Evolutionary conservation across 2,113 vertebrate species (phyloP).

Genomic region (Trochalopteron elliotii): DNA sequence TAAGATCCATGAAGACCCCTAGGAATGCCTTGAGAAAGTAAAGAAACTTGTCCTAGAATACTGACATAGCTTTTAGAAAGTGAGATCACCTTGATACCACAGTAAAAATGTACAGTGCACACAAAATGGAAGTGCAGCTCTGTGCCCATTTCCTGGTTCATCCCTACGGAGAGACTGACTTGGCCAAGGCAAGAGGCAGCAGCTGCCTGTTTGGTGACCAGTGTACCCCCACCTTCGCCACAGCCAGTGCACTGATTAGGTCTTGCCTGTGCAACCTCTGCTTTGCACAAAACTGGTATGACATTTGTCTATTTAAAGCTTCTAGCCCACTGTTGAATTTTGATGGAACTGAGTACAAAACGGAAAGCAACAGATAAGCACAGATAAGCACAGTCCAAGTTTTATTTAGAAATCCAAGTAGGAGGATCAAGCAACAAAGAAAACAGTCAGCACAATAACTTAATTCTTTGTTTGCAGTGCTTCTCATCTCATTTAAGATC

Average conservation of each 20-base stretch:
- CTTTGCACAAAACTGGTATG: not conserved
- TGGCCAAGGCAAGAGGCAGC: not conserved
- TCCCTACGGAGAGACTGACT: not conserved
- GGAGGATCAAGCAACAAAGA: not conserved
- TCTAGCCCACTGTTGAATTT: not conserved
- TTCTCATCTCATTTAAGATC: not conserved
- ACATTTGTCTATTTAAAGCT: not conserved
- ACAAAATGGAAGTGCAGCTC: not conserved
- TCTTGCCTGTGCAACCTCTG: not conserved
- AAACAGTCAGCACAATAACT: not conserved
- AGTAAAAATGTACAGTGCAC: not conserved
- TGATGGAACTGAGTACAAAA: not conserved
- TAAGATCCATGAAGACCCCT: not conserved
- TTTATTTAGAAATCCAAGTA: not conserved
- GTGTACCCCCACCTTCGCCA: not conserved
- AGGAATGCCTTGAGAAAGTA: not conserved
- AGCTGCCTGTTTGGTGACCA: not conserved
- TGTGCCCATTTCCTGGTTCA: not conserved
- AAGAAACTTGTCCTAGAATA: not conserved
- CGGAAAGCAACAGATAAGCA: not conserved
- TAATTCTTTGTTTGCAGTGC: not conserved
- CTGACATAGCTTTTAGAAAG: not conserved
- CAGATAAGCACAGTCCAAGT: not conserved
- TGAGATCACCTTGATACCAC: not conserved
- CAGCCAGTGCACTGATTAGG: not conserved